These are phyloP conservation scores for Picus viridis DNA, from an alignment of 2,797 vertebrate genomes.

Conservation along the genomic window DNA sequence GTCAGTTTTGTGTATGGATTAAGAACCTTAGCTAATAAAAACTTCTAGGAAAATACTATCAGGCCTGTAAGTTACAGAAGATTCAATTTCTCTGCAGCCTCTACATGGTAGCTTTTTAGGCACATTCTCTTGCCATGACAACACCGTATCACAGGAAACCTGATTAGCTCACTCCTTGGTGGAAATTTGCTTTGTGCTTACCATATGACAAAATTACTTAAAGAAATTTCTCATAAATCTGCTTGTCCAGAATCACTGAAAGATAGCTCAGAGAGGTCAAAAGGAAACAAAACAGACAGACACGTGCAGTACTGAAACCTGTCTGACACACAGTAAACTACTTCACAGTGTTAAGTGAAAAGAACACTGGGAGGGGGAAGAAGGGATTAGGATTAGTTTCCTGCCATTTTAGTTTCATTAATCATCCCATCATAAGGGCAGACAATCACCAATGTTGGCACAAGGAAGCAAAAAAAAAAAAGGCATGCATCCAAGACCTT, in stretches of 20 bases:
- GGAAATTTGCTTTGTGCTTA: not conserved
- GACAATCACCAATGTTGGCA: not conserved
- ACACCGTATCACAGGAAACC: not conserved
- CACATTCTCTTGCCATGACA: not conserved
- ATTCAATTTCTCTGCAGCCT: not conserved
- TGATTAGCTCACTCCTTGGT: not conserved
- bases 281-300: not conserved
- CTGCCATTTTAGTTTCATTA: conserved; percentile 10
- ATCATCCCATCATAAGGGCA: not conserved
- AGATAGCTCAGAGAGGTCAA: not conserved
- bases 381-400: not conserved
- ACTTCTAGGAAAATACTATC: not conserved
- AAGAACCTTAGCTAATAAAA: not conserved
- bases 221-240: not conserved
- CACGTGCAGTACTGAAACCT: not conserved
- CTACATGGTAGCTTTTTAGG: not conserved
- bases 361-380: not conserved
- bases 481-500: not conserved
- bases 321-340: not conserved
- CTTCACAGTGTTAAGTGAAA: not conserved
- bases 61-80: not conserved
- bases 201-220: not conserved
- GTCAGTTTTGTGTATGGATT: not conserved
- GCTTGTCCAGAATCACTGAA: not conserved
- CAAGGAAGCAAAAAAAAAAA: not conserved